phyloP scores from a whole-genome alignment of 2,113 vertebrate genomes.

The Ameiurus melas region DNA sequence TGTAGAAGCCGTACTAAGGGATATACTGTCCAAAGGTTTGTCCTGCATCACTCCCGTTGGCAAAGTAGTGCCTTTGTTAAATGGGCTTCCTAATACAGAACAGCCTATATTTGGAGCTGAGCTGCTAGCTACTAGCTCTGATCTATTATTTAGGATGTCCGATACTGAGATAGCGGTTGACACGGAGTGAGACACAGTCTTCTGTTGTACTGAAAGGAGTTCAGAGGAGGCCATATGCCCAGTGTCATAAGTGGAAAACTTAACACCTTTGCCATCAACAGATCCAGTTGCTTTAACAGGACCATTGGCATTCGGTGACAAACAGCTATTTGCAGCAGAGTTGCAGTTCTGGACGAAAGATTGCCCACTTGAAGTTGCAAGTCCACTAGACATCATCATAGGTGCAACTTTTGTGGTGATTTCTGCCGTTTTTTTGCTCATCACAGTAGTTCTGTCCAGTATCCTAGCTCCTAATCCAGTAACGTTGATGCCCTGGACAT shows the following conservation, averaged over 20 bases:
- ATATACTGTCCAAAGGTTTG: conserved; percentile 47
- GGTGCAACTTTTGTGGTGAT: conserved; percentile 54
- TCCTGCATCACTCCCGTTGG: conserved; percentile 11
- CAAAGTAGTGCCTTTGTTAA: conserved; percentile 46
- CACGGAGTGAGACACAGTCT: conserved; percentile 24
- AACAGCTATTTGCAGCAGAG: neutral
- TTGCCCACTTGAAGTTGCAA: conserved; percentile 14
- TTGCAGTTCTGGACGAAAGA: conserved; percentile 34
- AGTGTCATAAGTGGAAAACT: conserved; percentile 81
- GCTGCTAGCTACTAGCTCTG: conserved; percentile 4
- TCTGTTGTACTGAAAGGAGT: conserved; percentile 76
- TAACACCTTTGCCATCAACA: conserved; percentile 67
- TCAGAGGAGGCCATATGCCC: conserved; percentile 83
- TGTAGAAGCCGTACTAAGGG: conserved; percentile 48
- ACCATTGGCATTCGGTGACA: neutral
- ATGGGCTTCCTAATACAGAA: conserved; percentile 35
- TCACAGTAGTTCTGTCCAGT: conserved; percentile 52
- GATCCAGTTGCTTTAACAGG: conserved; percentile 23
- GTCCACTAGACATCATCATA: conserved; percentile 41
- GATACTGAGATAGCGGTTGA: conserved; percentile 47
- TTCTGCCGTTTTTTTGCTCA: conserved; percentile 49
- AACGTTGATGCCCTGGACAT: conserved; percentile 65
- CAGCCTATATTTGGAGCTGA: conserved; percentile 36
- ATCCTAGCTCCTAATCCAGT: conserved; percentile 70
- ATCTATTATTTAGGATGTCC: conserved; percentile 34